Conservation (phyloP, 2,888 invertebrate species). For the Schizaphis graminum region DNA sequence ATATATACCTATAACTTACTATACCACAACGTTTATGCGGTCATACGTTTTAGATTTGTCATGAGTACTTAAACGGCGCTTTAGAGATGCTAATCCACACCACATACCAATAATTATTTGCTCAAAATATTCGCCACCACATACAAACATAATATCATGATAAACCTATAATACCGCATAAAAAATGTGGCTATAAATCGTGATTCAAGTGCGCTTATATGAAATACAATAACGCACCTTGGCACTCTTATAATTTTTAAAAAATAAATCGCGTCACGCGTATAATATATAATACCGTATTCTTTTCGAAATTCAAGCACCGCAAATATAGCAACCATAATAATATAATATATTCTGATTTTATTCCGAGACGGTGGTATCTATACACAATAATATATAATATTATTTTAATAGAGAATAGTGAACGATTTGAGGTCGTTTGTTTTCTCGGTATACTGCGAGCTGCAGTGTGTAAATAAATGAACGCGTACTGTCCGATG, state of each 20-base stretch:
- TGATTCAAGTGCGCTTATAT: background rate
- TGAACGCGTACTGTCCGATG: background rate
- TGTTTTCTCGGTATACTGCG: background rate
- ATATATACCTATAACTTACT: too few species aligned
- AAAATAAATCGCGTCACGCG: background rate
- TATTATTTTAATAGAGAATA: background rate
- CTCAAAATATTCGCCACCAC: background rate
- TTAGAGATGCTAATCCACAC: background rate
- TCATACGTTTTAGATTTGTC: background rate
- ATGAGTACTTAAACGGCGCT: background rate
- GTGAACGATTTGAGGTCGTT: background rate
- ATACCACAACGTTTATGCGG: background rate
- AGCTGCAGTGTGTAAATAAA: background rate
- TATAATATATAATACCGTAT: background rate
- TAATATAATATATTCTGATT: background rate
- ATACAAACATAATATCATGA: background rate
- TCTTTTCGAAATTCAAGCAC: background rate
- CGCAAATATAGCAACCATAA: background rate
- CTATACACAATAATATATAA: background rate
- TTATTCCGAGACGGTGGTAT: background rate
- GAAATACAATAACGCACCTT: background rate
- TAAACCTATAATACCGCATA: background rate
- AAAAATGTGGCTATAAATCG: background rate
- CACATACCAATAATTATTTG: background rate
- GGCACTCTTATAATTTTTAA: background rate